These are phyloP conservation scores for Lamellibrachia satsuma DNA, from an alignment of 2,888 invertebrate species.

Conservation along the genomic window DNA sequence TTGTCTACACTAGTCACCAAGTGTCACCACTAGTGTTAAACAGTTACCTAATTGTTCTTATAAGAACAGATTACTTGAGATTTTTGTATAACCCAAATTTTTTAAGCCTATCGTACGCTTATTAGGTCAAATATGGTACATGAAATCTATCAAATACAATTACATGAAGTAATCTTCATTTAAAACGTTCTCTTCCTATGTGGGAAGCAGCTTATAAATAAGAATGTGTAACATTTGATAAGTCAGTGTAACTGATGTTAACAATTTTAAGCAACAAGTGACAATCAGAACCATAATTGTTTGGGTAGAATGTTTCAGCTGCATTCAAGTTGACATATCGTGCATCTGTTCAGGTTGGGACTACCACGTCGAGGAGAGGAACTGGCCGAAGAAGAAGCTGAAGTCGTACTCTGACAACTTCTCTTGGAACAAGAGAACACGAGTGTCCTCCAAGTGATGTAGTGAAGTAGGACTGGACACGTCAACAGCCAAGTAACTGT, in stretches of 20 bases:
- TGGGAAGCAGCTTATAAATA: no score
- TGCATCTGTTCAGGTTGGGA: slow-evolving; percentile 74
- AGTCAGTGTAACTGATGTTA: background rate
- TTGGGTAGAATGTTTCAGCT: background rate
- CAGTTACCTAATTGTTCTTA: no score
- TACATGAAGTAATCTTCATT: no score
- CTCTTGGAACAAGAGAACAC: slow-evolving; percentile 94
- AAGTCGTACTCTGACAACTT: slow-evolving; percentile 95
- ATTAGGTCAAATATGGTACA: no score
- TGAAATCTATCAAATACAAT: no score
- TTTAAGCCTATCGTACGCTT: no score
- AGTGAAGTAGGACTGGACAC: background rate
- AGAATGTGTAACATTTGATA: no score
- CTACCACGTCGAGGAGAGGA: slow-evolving; percentile 84
- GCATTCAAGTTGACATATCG: background rate
- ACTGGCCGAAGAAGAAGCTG: slow-evolving; percentile 77
- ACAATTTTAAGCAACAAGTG: background rate
- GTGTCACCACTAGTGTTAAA: no score
- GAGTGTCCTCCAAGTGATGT: slow-evolving; percentile 89
- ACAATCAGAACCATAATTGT: background rate
- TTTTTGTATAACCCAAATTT: no score
- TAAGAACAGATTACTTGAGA: no score
- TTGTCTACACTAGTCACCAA: no score
- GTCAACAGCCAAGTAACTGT: background rate
- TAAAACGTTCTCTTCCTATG: no score